Conservation (phyloP, 2,888 invertebrate genomes). For the Trichopria drosophilae region DNA sequence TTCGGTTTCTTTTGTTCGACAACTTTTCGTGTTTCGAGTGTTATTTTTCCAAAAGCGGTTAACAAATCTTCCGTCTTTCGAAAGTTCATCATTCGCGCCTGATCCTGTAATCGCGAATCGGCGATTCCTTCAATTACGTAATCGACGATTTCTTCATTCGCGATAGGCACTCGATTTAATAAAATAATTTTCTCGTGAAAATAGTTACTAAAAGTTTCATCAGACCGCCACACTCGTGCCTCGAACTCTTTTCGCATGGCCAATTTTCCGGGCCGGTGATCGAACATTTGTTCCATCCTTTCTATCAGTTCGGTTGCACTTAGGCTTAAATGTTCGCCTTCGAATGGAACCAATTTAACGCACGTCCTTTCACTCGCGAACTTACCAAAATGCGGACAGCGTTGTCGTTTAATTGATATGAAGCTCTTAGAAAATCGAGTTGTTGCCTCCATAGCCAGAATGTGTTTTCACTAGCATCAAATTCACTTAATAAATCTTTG, state of each 20-base stretch:
- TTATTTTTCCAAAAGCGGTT: conserved; percentile 7
- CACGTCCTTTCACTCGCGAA: conserved; percentile 28
- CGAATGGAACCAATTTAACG: no score
- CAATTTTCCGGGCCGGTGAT: conserved; percentile 27
- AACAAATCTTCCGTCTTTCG: not conserved
- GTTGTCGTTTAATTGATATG: no score
- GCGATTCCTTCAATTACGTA: conserved; percentile 31
- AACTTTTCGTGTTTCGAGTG: no score
- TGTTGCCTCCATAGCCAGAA: no score
- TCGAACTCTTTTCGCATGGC: no score
- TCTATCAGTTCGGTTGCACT: conserved; percentile 15
- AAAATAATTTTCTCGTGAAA: conserved; percentile 32
- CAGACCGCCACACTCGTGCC: conserved; percentile 24
- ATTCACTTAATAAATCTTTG: no score
- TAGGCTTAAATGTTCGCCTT: conserved; percentile 27
- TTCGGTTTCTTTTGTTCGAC: no score
- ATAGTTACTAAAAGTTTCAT: conserved; percentile 31
- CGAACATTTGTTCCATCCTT: conserved; percentile 31
- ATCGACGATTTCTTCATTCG: conserved; percentile 29
- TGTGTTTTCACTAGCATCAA: no score
- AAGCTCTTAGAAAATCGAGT: no score
- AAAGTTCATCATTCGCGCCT: conserved; percentile 27
- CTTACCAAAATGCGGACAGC: conserved; percentile 29
- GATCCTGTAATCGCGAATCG: conserved; percentile 16
- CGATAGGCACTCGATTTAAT: conserved; percentile 23